Conservation (phyloP, 2,797 vertebrate species). For the Sylvia borin region DNA sequence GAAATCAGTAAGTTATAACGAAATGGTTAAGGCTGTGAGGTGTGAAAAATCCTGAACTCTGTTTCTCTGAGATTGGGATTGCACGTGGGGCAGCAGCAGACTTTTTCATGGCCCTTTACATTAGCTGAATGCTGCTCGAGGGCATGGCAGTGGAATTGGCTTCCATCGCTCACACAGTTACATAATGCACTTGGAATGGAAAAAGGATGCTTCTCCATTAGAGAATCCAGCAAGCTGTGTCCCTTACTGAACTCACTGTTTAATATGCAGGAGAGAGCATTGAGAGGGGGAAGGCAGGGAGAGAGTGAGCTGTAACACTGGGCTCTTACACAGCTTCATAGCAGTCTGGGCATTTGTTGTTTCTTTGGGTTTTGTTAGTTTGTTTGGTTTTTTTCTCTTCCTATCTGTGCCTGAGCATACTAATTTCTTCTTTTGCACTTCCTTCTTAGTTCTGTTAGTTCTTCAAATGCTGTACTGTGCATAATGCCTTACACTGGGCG, state of each 20-base stretch:
- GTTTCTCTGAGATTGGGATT: slow-evolving; percentile 26
- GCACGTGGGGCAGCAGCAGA: neutral
- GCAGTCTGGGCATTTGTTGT: neutral
- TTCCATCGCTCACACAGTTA: slow-evolving; percentile 19
- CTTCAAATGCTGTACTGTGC: neutral
- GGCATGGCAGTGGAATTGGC: slow-evolving; percentile 11
- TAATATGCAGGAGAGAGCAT: slow-evolving; percentile 44
- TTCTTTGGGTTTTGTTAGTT: neutral
- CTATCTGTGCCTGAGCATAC: slow-evolving; percentile 26
- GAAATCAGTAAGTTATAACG: neutral
- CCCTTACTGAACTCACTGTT: slow-evolving; percentile 53
- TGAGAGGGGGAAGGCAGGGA: neutral
- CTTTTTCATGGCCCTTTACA: slow-evolving; percentile 34
- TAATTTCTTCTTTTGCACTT: slow-evolving; percentile 47
- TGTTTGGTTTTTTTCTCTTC: neutral
- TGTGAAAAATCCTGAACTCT: slow-evolving; percentile 24
- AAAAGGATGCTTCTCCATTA: slow-evolving; percentile 44
- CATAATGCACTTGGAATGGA: slow-evolving; percentile 52
- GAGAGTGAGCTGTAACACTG: neutral
- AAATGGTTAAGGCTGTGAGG: slow-evolving; percentile 48
- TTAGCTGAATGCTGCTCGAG: slow-evolving; percentile 40
- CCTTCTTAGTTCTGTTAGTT: slow-evolving; percentile 39
- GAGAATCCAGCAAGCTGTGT: slow-evolving; percentile 31
- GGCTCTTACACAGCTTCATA: slow-evolving; percentile 6
- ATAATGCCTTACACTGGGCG: neutral